These are phyloP conservation scores for Gila robusta DNA, from an alignment of 2,797 vertebrate genomes.

Conservation along the genomic window DNA sequence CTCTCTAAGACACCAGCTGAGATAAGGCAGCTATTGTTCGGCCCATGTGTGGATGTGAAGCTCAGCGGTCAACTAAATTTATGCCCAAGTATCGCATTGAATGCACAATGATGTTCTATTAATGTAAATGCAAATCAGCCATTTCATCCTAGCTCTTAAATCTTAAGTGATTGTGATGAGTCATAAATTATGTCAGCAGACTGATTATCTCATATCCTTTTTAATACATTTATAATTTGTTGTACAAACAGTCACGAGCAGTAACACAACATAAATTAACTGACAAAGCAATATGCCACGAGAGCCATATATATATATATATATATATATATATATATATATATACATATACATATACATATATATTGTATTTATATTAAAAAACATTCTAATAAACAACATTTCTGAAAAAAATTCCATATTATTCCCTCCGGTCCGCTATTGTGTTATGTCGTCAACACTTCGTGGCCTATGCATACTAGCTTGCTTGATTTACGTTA, in stretches of 20 bases:
- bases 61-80: conserved; percentile 47
- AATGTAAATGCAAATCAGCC: conserved; percentile 54
- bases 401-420: too few relatives aligned
- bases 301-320: neutral
- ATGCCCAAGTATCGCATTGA: conserved; percentile 19
- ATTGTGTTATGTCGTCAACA: too few relatives aligned
- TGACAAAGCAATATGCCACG: neutral
- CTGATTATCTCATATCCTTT: neutral
- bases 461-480: too few relatives aligned
- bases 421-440: too few relatives aligned
- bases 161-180: neutral
- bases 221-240: conserved; percentile 6
- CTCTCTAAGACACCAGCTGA: conserved; percentile 46
- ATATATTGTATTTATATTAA: too few relatives aligned
- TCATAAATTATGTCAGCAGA: conserved; percentile 16
- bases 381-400: too few relatives aligned
- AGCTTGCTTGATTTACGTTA: too few relatives aligned
- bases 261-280: neutral
- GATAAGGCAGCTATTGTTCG: conserved; percentile 56
- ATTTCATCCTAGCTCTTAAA: conserved; percentile 27
- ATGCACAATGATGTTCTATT: conserved; percentile 42
- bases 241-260: conserved; percentile 1
- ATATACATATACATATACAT: too few relatives aligned
- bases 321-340: too few relatives aligned
- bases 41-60: conserved; percentile 51